Evolutionary conservation across 2,113 vertebrate species (phyloP).

Genomic region (Casuarius casuarius): DNA sequence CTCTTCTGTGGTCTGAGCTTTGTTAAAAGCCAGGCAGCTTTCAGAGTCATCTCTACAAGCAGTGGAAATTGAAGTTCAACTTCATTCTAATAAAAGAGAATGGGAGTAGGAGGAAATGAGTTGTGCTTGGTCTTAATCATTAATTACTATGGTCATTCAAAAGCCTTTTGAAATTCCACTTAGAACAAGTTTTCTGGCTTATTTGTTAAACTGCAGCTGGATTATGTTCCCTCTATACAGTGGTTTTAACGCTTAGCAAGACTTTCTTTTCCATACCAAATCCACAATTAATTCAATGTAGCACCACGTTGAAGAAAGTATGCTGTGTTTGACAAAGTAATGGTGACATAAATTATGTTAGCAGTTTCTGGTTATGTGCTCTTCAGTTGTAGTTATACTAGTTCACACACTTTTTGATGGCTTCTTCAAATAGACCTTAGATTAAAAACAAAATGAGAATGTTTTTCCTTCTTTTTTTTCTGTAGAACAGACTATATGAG

Average conservation of each 20-base stretch:
- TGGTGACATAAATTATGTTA: background rate
- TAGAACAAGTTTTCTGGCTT: background rate
- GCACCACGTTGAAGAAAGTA: background rate
- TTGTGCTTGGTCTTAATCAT: background rate
- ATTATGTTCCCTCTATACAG: background rate
- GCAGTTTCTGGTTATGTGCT: background rate
- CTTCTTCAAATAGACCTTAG: background rate
- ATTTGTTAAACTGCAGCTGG: background rate
- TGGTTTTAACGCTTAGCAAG: background rate
- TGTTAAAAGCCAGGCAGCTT: background rate
- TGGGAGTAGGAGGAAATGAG: fast-evolving
- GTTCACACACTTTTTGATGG: background rate
- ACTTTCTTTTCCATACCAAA: background rate
- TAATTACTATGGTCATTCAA: background rate
- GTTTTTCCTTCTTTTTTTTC: background rate
- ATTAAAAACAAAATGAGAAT: background rate
- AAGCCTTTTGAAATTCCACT: background rate
- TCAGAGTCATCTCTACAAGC: background rate
- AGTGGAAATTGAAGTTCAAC: background rate
- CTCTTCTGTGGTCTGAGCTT: background rate
- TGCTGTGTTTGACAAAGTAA: background rate
- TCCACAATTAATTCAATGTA: background rate
- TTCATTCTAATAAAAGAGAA: background rate
- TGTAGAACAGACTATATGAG: background rate
- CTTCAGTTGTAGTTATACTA: background rate